Evolutionary conservation across 2,888 invertebrate species (phyloP).

Genomic region (Tetanocera ferruginea): DNA sequence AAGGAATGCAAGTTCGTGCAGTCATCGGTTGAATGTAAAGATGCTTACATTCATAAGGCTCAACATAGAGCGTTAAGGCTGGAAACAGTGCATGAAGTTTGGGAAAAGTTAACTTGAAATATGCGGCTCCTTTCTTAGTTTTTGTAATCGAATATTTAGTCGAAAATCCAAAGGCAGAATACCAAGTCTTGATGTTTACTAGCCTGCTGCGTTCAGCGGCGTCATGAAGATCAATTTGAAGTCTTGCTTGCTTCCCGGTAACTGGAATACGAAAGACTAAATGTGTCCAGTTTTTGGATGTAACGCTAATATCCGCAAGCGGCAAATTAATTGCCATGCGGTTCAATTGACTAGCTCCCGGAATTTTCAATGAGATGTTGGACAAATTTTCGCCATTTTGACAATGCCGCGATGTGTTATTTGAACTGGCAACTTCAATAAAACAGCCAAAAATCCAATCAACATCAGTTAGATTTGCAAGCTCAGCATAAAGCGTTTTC

Average conservation of each 20-base stretch:
- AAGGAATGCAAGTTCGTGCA: conserved; percentile 76
- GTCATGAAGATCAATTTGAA: conserved; percentile 75
- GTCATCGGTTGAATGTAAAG: conserved; percentile 67
- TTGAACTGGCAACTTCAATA: neutral
- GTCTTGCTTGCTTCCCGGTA: conserved; percentile 71
- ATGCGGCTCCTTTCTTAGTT: conserved; percentile 73
- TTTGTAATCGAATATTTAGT: conserved; percentile 69
- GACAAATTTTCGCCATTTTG: neutral
- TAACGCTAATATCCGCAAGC: conserved; percentile 50
- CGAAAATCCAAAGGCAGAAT: neutral
- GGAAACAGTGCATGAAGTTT: conserved; percentile 75
- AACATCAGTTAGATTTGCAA: conserved; percentile 76
- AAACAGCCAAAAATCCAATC: conserved; percentile 86
- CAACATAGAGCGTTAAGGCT: conserved; percentile 74
- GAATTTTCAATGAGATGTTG: conserved; percentile 24
- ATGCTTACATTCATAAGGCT: conserved; percentile 64
- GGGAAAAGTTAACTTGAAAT: conserved; percentile 74
- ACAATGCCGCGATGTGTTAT: neutral
- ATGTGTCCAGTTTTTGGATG: conserved; percentile 76
- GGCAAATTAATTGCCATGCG: neutral
- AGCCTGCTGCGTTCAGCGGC: conserved; percentile 66
- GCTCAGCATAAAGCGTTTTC: conserved; percentile 66
- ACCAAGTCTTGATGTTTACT: neutral
- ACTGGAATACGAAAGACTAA: conserved; percentile 78
- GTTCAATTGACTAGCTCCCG: neutral